These are phyloP conservation scores for Microtus obscurus DNA, from an alignment of 2,797 vertebrate genomes.

Conservation along the genomic window DNA sequence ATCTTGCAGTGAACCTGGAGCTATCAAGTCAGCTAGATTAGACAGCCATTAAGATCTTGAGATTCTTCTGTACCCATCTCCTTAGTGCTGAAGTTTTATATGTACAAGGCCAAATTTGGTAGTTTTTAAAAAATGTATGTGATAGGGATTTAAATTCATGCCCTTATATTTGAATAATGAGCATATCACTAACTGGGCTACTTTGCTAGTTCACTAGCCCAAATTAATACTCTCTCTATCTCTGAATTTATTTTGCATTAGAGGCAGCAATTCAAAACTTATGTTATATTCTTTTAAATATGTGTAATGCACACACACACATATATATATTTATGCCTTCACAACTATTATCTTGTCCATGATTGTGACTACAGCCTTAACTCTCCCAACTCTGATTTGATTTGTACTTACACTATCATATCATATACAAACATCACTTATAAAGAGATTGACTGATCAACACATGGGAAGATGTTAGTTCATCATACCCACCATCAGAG, in stretches of 20 bases:
- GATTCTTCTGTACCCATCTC: neutral
- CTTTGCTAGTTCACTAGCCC: neutral
- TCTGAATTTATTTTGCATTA: neutral
- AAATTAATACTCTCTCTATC: neutral
- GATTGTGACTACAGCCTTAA: neutral
- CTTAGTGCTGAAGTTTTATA: neutral
- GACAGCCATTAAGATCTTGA: neutral
- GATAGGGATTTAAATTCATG: neutral
- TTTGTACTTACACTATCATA: neutral
- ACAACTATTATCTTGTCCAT: neutral
- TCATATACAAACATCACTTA: neutral
- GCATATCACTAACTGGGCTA: neutral
- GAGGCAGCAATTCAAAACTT: neutral
- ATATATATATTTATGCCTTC: neutral
- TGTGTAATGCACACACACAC: neutral
- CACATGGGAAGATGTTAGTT: neutral
- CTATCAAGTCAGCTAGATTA: neutral
- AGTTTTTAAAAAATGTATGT: neutral
- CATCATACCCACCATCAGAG: neutral
- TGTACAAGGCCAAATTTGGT: no score
- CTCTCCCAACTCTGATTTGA: neutral
- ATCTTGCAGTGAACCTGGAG: neutral
- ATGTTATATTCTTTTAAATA: neutral
- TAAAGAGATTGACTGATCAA: neutral
- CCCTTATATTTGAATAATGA: neutral